These are phyloP conservation scores for Podilymbus podiceps DNA, from an alignment of 2,113 vertebrate species.

Conservation along the genomic window DNA sequence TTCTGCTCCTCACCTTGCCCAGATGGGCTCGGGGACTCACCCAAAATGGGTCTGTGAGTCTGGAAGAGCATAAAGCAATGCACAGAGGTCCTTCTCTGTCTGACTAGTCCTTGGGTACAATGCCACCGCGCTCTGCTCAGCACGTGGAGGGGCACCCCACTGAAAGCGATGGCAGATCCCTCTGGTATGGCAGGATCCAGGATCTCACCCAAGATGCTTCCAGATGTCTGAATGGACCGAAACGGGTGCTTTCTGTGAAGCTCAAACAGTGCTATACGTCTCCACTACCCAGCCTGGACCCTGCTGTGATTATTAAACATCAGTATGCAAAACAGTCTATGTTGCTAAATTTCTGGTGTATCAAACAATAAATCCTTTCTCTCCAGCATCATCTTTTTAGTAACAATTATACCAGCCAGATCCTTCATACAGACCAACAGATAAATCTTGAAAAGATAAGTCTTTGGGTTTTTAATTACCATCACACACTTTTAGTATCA, in stretches of 20 bases:
- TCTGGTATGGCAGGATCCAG: neutral
- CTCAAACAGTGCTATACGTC: neutral
- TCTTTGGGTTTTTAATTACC: neutral
- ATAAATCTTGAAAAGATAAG: neutral
- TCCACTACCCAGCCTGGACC: neutral
- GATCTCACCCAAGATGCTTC: neutral
- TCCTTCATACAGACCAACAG: neutral
- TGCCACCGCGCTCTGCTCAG: neutral
- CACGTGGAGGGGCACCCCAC: accelerated
- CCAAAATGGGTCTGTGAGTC: accelerated
- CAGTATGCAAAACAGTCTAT: neutral
- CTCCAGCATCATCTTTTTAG: neutral
- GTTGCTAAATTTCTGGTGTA: neutral
- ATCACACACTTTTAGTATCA: neutral
- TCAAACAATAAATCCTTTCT: neutral
- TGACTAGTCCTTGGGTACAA: accelerated
- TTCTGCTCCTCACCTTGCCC: neutral
- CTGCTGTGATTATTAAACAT: neutral
- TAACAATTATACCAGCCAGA: neutral
- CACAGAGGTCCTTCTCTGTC: neutral
- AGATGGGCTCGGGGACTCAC: accelerated
- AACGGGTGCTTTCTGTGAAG: neutral
- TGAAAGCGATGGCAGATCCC: neutral
- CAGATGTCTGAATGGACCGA: neutral
- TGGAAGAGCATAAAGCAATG: neutral